phyloP scores from a whole-genome alignment of 1,140 invertebrate species.

The Maconellicoccus hirsutus region DNA sequence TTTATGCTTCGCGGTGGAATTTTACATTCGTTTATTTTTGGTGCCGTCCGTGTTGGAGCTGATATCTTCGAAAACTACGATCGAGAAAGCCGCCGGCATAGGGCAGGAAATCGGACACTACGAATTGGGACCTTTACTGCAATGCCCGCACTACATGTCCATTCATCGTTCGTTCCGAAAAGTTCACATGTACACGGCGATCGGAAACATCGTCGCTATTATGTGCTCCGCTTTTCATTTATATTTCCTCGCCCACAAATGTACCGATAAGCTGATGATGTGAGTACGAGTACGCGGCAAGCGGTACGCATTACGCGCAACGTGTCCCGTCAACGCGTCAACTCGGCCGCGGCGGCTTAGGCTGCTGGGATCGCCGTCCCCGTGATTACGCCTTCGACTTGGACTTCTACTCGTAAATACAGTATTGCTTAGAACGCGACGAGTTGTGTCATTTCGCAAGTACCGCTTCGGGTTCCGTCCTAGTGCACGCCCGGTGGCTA shows the following conservation, averaged over 20 bases:
- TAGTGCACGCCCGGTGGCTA: too few relatives aligned
- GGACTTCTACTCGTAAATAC: too few relatives aligned
- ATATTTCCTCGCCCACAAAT: constrained; percentile 50
- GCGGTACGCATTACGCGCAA: background rate
- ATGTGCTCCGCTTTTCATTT: constrained; percentile 56
- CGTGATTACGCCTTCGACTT: too few relatives aligned
- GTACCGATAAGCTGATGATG: constrained; percentile 10
- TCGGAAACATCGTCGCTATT: constrained; percentile 58
- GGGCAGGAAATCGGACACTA: constrained; percentile 58
- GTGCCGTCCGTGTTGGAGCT: constrained; percentile 50
- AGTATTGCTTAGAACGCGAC: too few relatives aligned
- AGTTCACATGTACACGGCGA: constrained; percentile 53
- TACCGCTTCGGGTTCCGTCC: too few relatives aligned
- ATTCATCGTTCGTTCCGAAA: constrained; percentile 53
- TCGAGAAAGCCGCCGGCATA: constrained; percentile 56
- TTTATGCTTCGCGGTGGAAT: constrained; percentile 53
- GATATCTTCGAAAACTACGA: constrained; percentile 51
- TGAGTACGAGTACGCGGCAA: background rate
- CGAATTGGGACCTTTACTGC: constrained; percentile 47
- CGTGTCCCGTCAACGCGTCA: too few relatives aligned
- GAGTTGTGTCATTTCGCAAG: too few relatives aligned
- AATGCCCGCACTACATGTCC: constrained; percentile 57
- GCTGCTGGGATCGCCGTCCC: too few relatives aligned
- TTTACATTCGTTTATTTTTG: constrained; percentile 53
- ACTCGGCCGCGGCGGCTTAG: too few relatives aligned